These are phyloP conservation scores for Pyrgus malvae DNA, from an alignment of 2,888 invertebrate species.

Conservation along the genomic window DNA sequence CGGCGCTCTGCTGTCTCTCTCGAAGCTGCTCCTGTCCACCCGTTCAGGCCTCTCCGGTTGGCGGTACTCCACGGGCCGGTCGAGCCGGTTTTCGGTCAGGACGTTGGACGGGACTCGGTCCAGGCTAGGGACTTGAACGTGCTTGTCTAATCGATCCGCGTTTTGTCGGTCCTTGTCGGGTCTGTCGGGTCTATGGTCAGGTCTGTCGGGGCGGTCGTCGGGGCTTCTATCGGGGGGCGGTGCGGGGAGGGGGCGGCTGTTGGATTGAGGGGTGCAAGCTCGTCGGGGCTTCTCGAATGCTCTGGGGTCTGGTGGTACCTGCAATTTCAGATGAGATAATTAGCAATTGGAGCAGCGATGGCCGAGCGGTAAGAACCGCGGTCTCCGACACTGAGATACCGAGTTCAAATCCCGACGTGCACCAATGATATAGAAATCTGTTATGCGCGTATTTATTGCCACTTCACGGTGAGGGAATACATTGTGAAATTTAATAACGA, in stretches of 20 bases:
- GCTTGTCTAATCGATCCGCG: slow-evolving; percentile 34
- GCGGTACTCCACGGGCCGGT: slow-evolving; percentile 5
- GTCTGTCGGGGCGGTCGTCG: slow-evolving; percentile 34
- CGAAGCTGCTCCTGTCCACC: slow-evolving; percentile 42
- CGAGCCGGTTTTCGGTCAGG: slow-evolving; percentile 7
- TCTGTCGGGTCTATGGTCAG: slow-evolving; percentile 25
- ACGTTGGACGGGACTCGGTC: slow-evolving; percentile 4
- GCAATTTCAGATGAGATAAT: slow-evolving; percentile 32
- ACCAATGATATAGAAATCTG: too few relatives aligned
- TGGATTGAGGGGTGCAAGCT: slow-evolving; percentile 71
- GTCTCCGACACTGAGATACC: too few relatives aligned
- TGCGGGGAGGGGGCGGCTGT: slow-evolving; percentile 69
- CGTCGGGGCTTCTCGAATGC: slow-evolving; percentile 74
- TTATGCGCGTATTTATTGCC: too few relatives aligned
- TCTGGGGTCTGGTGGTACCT: slow-evolving; percentile 73
- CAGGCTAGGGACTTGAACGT: background rate
- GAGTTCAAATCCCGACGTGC: too few relatives aligned
- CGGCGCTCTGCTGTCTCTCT: slow-evolving; percentile 54
- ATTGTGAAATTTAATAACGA: too few relatives aligned
- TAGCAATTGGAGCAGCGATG: too few relatives aligned
- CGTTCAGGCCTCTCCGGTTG: slow-evolving; percentile 3
- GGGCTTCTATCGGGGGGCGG: slow-evolving; percentile 58
- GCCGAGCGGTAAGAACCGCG: too few relatives aligned
- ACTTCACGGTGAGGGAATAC: too few relatives aligned
- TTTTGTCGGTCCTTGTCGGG: slow-evolving; percentile 45